phyloP scores from a whole-genome alignment of 2,113 vertebrate genomes.

The Phaethornis superciliosus region DNA sequence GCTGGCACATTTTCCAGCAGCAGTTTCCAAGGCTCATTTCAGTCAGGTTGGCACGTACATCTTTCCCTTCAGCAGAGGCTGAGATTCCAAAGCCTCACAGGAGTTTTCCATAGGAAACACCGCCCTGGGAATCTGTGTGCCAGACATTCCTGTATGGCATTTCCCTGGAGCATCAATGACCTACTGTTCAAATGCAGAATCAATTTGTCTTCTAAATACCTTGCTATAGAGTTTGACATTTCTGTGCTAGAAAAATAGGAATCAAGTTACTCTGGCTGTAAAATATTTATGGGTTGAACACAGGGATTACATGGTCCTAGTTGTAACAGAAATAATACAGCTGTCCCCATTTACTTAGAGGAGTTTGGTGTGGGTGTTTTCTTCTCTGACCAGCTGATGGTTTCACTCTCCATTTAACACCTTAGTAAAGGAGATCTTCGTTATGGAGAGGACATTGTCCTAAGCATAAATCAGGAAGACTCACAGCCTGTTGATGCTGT shows the following conservation, averaged over 20 bases:
- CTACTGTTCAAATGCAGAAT: neutral
- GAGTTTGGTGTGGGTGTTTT: neutral
- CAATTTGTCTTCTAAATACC: neutral
- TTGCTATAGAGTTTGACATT: neutral
- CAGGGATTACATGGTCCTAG: accelerated
- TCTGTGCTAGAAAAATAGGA: neutral
- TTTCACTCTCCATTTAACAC: neutral
- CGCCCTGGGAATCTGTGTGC: neutral
- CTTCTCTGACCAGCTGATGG: neutral
- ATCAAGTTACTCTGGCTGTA: neutral
- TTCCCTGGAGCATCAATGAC: neutral
- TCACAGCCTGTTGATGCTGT: neutral
- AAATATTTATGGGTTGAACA: neutral
- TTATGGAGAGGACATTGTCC: neutral
- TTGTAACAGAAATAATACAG: neutral
- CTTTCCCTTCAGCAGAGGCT: conserved; percentile 40
- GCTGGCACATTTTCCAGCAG: conserved; percentile 52
- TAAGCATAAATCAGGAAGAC: neutral
- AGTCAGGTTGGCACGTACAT: conserved; percentile 23
- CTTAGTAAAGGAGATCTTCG: neutral
- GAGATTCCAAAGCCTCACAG: conserved; percentile 25
- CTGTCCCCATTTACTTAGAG: neutral
- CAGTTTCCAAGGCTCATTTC: conserved; percentile 40
- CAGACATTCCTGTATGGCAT: neutral
- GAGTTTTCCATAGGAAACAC: conserved; percentile 61